Conservation (phyloP, 2,797 vertebrate genomes). For the Schizopygopsis malacanthus region DNA sequence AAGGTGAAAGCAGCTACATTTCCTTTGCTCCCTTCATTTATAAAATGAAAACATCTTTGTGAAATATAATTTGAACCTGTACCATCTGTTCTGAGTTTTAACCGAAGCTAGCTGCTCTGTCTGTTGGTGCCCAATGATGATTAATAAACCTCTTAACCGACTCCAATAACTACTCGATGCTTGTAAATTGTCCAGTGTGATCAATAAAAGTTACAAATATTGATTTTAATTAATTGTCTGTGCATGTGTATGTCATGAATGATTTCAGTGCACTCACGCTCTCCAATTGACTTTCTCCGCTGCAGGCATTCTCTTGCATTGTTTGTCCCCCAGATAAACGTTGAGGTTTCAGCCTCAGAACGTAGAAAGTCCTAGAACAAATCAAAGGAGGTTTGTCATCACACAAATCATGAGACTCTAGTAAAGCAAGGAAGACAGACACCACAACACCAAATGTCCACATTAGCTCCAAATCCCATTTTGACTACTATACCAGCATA, state of each 20-base stretch:
- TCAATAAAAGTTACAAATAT: not conserved
- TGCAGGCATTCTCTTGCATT: slow-evolving; percentile 62
- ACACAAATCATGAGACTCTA: not conserved
- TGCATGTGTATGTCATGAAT: not conserved
- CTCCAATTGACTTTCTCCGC: slow-evolving; percentile 57
- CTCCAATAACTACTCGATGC: not conserved
- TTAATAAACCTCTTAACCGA: slow-evolving; percentile 6
- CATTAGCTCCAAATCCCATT: not conserved
- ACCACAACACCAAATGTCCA: not conserved
- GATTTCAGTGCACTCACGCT: slow-evolving; percentile 55
- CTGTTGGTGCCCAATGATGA: not conserved
- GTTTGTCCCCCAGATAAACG: slow-evolving; percentile 40
- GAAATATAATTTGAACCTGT: slow-evolving; percentile 26
- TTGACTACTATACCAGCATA: not conserved
- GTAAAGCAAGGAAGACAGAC: not conserved
- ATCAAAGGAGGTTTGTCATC: slow-evolving; percentile 15
- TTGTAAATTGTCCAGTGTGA: not conserved
- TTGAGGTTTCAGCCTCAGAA: slow-evolving; percentile 19
- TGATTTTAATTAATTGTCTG: slow-evolving; percentile 18
- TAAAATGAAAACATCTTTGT: not conserved
- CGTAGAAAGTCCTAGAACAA: slow-evolving; percentile 46
- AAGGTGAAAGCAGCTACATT: slow-evolving; percentile 17
- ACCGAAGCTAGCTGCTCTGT: slow-evolving; percentile 20
- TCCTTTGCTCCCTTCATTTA: not conserved
- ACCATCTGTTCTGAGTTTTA: slow-evolving; percentile 41